phyloP scores from a whole-genome alignment of 2,113 vertebrate genomes.

The Laticauda laticaudata region DNA sequence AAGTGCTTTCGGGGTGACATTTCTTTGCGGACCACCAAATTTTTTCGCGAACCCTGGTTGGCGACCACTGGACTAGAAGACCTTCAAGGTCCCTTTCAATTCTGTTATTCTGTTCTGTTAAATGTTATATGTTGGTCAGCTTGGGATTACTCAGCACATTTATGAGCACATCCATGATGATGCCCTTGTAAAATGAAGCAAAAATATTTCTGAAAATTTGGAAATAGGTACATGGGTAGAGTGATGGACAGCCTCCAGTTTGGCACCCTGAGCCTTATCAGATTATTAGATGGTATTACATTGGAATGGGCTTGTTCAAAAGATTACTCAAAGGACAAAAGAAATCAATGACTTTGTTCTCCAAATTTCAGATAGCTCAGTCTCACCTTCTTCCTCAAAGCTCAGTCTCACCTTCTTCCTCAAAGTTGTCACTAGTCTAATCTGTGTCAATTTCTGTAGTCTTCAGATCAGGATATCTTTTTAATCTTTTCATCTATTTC shows the following conservation, averaged over 20 bases:
- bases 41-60: too few species aligned
- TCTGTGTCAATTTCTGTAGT: not conserved
- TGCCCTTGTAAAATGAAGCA: not conserved
- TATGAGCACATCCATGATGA: not conserved
- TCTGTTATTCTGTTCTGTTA: not conserved
- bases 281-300: not conserved
- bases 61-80: not conserved
- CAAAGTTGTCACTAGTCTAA: not conserved
- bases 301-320: not conserved
- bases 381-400: too few species aligned
- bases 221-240: not conserved
- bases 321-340: not conserved
- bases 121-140: not conserved
- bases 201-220: not conserved
- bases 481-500: not conserved
- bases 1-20: too few species aligned
- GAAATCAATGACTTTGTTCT: not conserved
- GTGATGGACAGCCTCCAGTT: not conserved
- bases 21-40: too few species aligned
- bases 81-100: not conserved
- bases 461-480: not conserved
- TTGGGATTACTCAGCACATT: not conserved
- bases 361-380: not conserved
- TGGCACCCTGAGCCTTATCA: not conserved
- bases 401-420: not conserved